Conservation (phyloP, 2,113 vertebrate species). For the Saccopteryx bilineata region DNA sequence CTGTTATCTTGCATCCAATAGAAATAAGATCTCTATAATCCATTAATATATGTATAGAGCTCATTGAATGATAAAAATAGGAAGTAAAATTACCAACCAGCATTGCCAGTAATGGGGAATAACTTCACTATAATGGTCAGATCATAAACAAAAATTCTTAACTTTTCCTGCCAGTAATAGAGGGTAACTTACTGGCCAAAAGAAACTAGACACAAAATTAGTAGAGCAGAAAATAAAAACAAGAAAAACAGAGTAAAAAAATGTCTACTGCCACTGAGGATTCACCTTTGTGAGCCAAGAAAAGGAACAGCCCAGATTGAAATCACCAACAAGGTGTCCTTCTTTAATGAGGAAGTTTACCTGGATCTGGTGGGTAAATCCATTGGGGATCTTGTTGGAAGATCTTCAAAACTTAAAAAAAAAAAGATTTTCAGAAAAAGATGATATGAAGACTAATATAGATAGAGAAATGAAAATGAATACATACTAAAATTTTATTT, state of each 20-base stretch:
- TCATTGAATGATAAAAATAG: background rate
- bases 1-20: background rate
- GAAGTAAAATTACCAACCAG: background rate
- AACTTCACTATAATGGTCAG: conserved; percentile 15
- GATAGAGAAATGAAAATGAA: conserved; percentile 45
- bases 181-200: background rate
- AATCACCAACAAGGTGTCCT: background rate
- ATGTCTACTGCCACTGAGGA: background rate
- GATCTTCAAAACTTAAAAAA: conserved; percentile 7
- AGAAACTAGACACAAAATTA: background rate
- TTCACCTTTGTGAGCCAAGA: background rate
- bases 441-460: background rate
- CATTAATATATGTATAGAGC: background rate
- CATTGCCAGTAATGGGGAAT: background rate
- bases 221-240: conserved; percentile 45
- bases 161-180: background rate
- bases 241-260: background rate
- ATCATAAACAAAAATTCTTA: conserved; percentile 51
- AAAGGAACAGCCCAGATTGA: background rate
- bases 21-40: conserved; percentile 13
- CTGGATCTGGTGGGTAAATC: background rate
- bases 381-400: background rate
- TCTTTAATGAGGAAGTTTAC: background rate
- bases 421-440: background rate
- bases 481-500: background rate